Base-by-base conservation (phyloP, 1,140 invertebrate species). In the Dinothrombium tinctorium region DNA sequence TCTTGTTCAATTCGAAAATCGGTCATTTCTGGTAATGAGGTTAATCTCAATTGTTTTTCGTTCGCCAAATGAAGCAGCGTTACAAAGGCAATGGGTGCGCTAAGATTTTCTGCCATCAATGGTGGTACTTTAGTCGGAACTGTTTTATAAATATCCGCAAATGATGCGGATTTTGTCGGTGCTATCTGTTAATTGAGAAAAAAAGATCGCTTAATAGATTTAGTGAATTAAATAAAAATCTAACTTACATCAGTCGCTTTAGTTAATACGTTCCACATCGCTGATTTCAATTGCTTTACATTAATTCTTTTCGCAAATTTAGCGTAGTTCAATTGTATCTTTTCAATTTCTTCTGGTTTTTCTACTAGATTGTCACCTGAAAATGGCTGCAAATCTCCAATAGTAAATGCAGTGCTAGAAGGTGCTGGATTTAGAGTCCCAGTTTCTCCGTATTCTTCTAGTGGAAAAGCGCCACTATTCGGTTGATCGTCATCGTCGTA, bases 1-100 rank as follows among this genome's bases (percentile, higher is more conserved):
- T n/a, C n/a, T n/a, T n/a, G n/a, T n/a, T n/a, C n/a, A n/a, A n/a
- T n/a, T n/a, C n/a, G n/a, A n/a, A n/a, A n/a, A n/a, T n/a, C n/a
- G n/a, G n/a, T n/a, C n/a, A n/a, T n/a, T n/a, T n/a, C n/a, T n/a
- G n/a, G n/a, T n/a, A n/a, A n/a, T n/a, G n/a, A n/a, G n/a, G n/a
- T n/a, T n/a, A n/a, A n/a, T n/a, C n/a, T n/a, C n/a, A n/a, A n/a
- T n/a, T n/a, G n/a, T 21, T 74, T 73, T 56, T 83, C 77, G 56
- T 81, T 83, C 9, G 73, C 72, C 40, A 81, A 56, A 65, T 81
- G 76, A 2, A 83, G 57, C 6, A 81, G 56, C 4, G 75, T 74
- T 14, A 76, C 67, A 59, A 80, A 73, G 1, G 73, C 71, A 23
- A 81, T 61, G 1, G 74, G 71, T 36, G 72, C 66, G 53, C 72